Conservation (phyloP, 1,140 invertebrate genomes). For the Aphelinus atriplicis region DNA sequence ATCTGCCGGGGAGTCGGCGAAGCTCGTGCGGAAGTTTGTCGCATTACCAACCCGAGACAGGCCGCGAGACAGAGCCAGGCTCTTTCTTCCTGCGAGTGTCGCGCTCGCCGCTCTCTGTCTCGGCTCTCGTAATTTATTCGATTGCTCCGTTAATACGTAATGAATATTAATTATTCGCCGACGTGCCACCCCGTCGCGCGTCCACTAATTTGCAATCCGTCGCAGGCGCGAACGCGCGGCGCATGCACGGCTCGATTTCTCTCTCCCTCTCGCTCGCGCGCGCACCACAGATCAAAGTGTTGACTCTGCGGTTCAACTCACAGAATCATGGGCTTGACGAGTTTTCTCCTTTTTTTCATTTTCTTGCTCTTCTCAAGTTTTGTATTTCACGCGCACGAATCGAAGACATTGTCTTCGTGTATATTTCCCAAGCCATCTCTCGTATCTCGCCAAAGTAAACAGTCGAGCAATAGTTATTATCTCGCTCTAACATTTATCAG, state of each 20-base stretch:
- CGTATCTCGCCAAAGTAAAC: too few species aligned
- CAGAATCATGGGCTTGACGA: too few species aligned
- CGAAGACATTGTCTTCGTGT: too few species aligned
- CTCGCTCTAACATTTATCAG: conserved; percentile 23
- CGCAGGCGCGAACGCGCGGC: background rate
- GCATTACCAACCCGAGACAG: conserved; percentile 24
- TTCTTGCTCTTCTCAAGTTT: too few species aligned
- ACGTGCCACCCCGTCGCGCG: conserved; percentile 46
- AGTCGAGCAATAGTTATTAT: too few species aligned
- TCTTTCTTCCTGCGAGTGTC: conserved; percentile 4
- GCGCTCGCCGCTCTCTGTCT: background rate
- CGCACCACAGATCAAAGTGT: too few species aligned
- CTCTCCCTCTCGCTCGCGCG: too few species aligned
- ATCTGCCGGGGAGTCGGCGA: conserved; percentile 54
- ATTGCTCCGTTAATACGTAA: conserved; percentile 64
- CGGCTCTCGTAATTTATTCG: conserved; percentile 57
- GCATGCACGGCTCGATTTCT: too few species aligned
- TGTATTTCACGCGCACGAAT: too few species aligned
- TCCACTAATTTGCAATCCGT: conserved; percentile 63
- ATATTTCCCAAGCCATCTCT: too few species aligned
- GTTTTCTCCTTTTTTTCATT: too few species aligned
- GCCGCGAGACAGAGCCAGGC: background rate
- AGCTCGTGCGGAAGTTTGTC: conserved; percentile 40
- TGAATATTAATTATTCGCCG: conserved; percentile 66
- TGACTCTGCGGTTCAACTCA: too few species aligned